Percentiles rank a stretch among this genome's conserved stretches.
phyloP scores from a whole-genome alignment of 2,888 invertebrate species.

The Lasioglossum malachurum region DNA sequence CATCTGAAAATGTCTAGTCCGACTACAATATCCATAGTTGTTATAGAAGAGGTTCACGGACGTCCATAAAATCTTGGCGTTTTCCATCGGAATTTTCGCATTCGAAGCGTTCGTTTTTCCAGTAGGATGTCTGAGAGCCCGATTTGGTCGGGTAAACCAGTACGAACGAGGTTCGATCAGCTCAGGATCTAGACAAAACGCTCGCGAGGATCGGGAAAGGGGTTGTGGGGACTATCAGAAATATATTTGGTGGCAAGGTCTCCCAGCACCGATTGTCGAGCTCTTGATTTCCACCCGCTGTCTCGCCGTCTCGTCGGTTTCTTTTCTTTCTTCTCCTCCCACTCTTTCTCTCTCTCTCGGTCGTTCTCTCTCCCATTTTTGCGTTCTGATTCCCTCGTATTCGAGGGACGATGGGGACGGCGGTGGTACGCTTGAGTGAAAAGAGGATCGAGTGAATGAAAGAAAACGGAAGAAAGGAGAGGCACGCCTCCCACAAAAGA shows the following conservation, averaged over 20 bases:
- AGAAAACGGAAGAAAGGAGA: conserved; percentile 49
- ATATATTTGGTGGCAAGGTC: conserved; percentile 19
- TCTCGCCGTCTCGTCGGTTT: conserved; percentile 34
- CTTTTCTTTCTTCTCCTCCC: conserved; percentile 2
- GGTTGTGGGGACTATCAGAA: conserved; percentile 16
- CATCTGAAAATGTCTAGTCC: neutral
- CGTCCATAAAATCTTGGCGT: neutral
- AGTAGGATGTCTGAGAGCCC: neutral
- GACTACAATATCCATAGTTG: neutral
- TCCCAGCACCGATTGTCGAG: conserved; percentile 29
- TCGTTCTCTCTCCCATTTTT: conserved; percentile 5
- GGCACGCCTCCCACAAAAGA: conserved; percentile 63
- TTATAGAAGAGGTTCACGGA: neutral
- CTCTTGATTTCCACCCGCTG: conserved; percentile 41
- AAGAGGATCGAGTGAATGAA: conserved; percentile 27
- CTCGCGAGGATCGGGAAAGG: conserved; percentile 10
- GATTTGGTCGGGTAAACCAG: neutral
- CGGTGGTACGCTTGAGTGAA: neutral
- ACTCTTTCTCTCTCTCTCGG: neutral
- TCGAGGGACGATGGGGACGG: neutral
- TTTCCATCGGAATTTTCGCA: neutral
- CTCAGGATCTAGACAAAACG: conserved; percentile 21
- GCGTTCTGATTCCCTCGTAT: conserved; percentile 27
- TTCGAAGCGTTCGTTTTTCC: neutral
- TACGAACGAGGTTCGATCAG: neutral